Base-by-base conservation (phyloP, 1,140 invertebrate genomes). In the Drosophila cardini region DNA sequence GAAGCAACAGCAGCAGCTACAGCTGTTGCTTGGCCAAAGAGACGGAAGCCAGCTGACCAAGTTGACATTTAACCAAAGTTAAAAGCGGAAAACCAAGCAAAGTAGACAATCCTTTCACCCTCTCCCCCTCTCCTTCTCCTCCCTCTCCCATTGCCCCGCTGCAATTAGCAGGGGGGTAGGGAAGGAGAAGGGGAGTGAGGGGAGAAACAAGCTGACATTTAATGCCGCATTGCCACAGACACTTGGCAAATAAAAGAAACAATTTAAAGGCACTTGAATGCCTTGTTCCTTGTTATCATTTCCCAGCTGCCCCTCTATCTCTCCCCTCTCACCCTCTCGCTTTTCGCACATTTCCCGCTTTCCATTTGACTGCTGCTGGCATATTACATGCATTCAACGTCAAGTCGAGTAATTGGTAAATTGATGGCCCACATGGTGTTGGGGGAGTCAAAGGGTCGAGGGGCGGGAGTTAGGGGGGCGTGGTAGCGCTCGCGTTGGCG, bases 51-150 rank as follows among this genome's bases (percentile, higher is more conserved):
- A 68, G 69, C 67, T 76, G 80, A 78, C 76, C 77, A 79, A 64
- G 71, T 68, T 78, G 80, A 76, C 80, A 79, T 72, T 65, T 76
- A 72, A 52, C 62, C 67, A 81, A 85, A 85, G 82, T 86, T 86
- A 58, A 53, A 74, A 81, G 78, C 65, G 68, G 63, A 77, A 84
- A 84, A 68, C 63, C 48, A 38, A 68, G 71, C 64, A 79, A 76
- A 83, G 57, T 82, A 65, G 42, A 52, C 34, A 26, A 5, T 3
- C 30, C 30, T 4, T 30, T 16, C 0, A 0, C 26, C 30, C 30
- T 4, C 50, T 16, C 0, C 2, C 26, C 48, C 26, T n/a, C n/a
- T n/a, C n/a, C 26, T 36, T 8, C 5, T 45, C 13, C 0, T 15
- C 1, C 42, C 13, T 1, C 9, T 13, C 32, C n/a, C n/a, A n/a